Conservation (phyloP, 1,140 invertebrate species). For the Penaeus chinensis region DNA sequence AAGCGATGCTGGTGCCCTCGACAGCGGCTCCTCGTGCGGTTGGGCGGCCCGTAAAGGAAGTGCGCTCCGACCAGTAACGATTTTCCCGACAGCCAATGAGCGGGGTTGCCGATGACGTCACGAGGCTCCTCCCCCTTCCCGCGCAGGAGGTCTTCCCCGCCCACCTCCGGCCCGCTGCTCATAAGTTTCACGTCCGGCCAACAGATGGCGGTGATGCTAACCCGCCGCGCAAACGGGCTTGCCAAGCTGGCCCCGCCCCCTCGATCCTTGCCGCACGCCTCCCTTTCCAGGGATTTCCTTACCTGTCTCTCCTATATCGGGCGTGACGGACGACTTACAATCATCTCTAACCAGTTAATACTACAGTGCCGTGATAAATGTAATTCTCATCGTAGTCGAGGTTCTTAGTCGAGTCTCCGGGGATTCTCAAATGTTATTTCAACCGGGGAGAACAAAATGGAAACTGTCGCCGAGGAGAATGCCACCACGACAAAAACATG, state of each 20-base stretch:
- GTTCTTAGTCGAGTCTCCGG: conserved; percentile 4
- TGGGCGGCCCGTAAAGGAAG: conserved; percentile 55
- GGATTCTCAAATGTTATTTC: conserved; percentile 16
- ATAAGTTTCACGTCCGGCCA: conserved; percentile 51
- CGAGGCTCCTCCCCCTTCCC: conserved; percentile 38
- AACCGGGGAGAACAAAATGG: conserved; percentile 14
- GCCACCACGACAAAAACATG: conserved; percentile 52
- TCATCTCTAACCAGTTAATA: conserved; percentile 52
- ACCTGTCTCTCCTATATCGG: conserved; percentile 34
- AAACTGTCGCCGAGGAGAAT: conserved; percentile 38
- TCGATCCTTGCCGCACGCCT: background rate
- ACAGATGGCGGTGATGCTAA: conserved; percentile 61
- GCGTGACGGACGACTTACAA: conserved; percentile 39
- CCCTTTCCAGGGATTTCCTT: conserved; percentile 13
- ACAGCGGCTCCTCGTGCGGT: conserved; percentile 46
- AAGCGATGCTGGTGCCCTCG: conserved; percentile 34
- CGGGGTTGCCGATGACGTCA: conserved; percentile 47
- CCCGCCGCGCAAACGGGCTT: conserved; percentile 43
- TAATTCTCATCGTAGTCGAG: conserved; percentile 22
- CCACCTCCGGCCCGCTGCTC: conserved; percentile 26
- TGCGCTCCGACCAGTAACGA: conserved; percentile 58
- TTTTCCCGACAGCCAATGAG: conserved; percentile 59
- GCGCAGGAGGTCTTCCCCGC: conserved; percentile 18
- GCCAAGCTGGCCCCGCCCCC: conserved; percentile 20
- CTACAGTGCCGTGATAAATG: conserved; percentile 42